Conservation (phyloP, 2,888 invertebrate species). For the Lithophane socia region DNA sequence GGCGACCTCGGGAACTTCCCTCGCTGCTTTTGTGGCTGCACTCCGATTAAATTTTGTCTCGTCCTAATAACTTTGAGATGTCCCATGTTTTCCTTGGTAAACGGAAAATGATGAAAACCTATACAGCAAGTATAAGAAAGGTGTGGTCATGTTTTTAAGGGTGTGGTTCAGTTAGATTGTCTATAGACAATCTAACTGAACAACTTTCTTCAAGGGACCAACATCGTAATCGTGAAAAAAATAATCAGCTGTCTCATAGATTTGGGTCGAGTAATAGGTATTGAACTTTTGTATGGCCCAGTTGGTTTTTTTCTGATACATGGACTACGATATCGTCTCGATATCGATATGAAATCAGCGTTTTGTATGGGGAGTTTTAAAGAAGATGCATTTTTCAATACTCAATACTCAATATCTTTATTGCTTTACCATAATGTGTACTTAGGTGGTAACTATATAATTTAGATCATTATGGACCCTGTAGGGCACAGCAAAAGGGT, state of each 20-base stretch:
- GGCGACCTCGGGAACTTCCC: conserved; percentile 40
- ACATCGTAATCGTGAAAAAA: not conserved
- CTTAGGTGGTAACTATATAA: too few species aligned
- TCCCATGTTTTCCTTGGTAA: conserved; percentile 10
- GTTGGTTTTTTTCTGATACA: not conserved
- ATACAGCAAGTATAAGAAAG: not conserved
- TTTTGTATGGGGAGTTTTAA: too few species aligned
- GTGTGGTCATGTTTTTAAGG: not conserved
- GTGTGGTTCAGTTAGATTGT: too few species aligned
- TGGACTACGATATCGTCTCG: too few species aligned
- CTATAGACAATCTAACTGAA: not conserved
- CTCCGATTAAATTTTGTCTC: conserved; percentile 44
- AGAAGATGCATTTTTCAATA: too few species aligned
- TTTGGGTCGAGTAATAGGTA: not conserved
- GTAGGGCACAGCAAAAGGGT: too few species aligned
- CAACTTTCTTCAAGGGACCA: not conserved
- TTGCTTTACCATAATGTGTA: too few species aligned
- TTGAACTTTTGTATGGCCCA: not conserved
- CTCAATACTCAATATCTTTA: too few species aligned
- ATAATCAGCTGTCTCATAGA: not conserved
- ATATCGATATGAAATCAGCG: too few species aligned
- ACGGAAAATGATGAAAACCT: not conserved
- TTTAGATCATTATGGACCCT: too few species aligned
- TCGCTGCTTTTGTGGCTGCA: conserved; percentile 36
- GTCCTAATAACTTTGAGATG: conserved; percentile 26